Evolutionary conservation across 30 jellyfish, hydroid and myxozoan genomes (phyloP), one percentile per base, ranked within the genome.

Genomic region (Clytia hemisphaerica): DNA sequence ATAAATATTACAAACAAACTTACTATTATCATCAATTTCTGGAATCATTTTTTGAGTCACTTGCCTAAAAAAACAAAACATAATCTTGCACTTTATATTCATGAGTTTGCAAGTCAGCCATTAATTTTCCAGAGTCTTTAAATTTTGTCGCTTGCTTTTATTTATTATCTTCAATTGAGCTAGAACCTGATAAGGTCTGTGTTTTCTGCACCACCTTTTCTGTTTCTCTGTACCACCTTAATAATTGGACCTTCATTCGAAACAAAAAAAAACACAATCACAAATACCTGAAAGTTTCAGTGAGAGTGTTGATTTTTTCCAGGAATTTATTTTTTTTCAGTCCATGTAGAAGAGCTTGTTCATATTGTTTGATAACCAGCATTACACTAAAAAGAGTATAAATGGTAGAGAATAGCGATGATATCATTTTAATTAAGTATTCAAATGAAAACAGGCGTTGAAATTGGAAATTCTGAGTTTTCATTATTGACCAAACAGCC

Each of bases 221-320:
- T n/a, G n/a, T n/a, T n/a, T n/a, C n/a, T n/a, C n/a, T n/a, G n/a
- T n/a, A n/a, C n/a, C n/a, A n/a, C n/a, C n/a, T n/a, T n/a, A n/a
- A n/a, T n/a, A n/a, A n/a, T n/a, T n/a, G n/a, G n/a, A n/a, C n/a
- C n/a, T n/a, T n/a, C n/a, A n/a, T n/a, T n/a, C 19, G 28, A 25
- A 60, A 18, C 67, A 71, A 4, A 12, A 58, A 2, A 29, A 29
- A 34, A 24, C 27, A 34, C 10, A 2, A 33, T 22, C 1, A 32
- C 9, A 60, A 70, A 2, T 33, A 88, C 97, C 97, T 79, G 44
- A 88, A 74, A n/a, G 97, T 94, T 59, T 88, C 94, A 29, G 94
- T 67, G 21, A 78, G 76, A 19, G 97, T 79, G 35, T 51, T 78
- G 22, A 88, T 88, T 18, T 86, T 92, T 25, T 79, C 94, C 93